Conservation (phyloP, 2,113 vertebrate genomes). For the Scomber japonicus region DNA sequence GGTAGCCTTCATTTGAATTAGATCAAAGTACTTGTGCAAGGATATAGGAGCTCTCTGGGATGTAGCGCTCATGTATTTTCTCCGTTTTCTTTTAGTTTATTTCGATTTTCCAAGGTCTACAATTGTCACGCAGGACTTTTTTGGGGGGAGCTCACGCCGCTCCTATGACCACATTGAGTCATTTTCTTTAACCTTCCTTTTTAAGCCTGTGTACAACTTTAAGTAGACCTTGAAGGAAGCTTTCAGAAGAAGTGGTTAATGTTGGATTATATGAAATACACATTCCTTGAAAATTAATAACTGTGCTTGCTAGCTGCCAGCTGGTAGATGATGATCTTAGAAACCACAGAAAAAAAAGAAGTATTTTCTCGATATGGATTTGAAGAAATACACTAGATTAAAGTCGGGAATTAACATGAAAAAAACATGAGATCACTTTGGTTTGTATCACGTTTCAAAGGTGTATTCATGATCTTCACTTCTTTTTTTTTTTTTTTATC, state of each 20-base stretch:
- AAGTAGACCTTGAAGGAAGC: constrained; percentile 19
- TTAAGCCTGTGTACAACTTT: constrained; percentile 26
- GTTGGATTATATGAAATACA: constrained; percentile 26
- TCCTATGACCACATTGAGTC: constrained; percentile 28
- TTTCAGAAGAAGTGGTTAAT: constrained; percentile 40
- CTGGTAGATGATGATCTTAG: constrained; percentile 28
- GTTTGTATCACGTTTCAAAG: constrained; percentile 29
- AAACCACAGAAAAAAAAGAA: constrained; percentile 21
- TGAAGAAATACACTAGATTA: constrained; percentile 39
- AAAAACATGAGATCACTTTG: constrained; percentile 1
- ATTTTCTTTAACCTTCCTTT: constrained; percentile 39
- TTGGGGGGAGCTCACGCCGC: constrained; percentile 4
- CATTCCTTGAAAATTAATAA: constrained; percentile 33
- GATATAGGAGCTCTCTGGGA: neutral
- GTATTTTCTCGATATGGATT: constrained; percentile 30
- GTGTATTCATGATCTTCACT: constrained; percentile 30
- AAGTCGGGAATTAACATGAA: constrained; percentile 18
- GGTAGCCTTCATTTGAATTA: constrained; percentile 64
- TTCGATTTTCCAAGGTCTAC: constrained; percentile 27
- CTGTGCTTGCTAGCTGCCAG: constrained; percentile 18
- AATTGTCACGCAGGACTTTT: constrained; percentile 32
- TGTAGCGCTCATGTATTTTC: constrained; percentile 15
- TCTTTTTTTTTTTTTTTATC: constrained; percentile 44
- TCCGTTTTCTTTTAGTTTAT: constrained; percentile 33
- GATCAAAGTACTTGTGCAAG: constrained; percentile 55